Percentiles rank a stretch among this genome's conserved stretches.
phyloP scores from a whole-genome alignment of 2,113 vertebrate species.

The Pomatorhinus ruficollis region DNA sequence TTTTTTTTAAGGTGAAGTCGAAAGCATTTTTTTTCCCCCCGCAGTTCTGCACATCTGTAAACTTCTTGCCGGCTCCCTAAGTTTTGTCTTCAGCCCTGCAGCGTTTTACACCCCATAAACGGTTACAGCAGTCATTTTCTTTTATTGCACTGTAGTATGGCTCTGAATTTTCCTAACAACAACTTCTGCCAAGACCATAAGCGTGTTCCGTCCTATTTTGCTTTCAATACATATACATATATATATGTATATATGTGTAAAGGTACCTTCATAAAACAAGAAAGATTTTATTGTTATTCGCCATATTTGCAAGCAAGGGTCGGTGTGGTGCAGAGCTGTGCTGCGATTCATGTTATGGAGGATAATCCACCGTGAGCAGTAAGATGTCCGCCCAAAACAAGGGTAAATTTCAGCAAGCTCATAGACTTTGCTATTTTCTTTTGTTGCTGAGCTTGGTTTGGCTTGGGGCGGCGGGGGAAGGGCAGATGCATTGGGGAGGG shows the following conservation, averaged over 20 bases:
- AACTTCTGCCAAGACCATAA: slow-evolving; percentile 69
- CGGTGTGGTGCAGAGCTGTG: neutral
- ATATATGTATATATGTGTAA: neutral
- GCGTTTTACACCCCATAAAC: slow-evolving; percentile 93
- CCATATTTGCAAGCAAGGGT: neutral
- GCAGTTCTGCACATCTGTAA: slow-evolving; percentile 54
- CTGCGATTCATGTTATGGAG: neutral
- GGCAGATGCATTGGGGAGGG: neutral
- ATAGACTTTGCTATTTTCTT: slow-evolving; percentile 13
- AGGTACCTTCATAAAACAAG: neutral
- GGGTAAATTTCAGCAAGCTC: slow-evolving; percentile 8
- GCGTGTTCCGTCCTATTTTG: neutral
- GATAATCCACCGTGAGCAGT: neutral
- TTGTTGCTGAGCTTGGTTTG: slow-evolving; percentile 22
- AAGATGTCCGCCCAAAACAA: slow-evolving; percentile 21
- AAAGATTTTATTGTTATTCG: neutral
- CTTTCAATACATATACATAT: neutral
- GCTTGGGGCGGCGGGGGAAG: slow-evolving; percentile 34
- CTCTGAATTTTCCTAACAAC: slow-evolving; percentile 73
- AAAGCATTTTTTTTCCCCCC: neutral
- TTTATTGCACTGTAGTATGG: slow-evolving; percentile 83
- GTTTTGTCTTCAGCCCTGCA: slow-evolving; percentile 75
- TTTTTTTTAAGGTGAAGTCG: neutral
- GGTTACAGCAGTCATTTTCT: slow-evolving; percentile 85
- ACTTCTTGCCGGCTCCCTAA: slow-evolving; percentile 47